Percentiles rank a stretch among this genome's conserved stretches.
Conservation (phyloP, 2,113 vertebrate genomes). For the Raja brachyura region DNA sequence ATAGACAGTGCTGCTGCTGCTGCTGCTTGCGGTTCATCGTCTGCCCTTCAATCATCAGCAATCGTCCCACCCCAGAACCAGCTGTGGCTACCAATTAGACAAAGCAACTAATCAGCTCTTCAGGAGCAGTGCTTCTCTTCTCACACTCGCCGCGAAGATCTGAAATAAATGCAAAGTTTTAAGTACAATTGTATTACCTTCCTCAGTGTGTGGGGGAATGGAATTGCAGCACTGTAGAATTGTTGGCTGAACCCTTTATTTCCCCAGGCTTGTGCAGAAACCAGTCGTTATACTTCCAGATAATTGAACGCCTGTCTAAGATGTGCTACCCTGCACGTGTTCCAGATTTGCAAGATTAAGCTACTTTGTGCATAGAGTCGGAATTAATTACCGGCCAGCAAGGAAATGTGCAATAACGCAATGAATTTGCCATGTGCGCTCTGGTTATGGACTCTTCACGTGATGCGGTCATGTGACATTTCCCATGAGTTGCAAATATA, state of each 20-base stretch:
- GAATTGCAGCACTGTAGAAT: background rate
- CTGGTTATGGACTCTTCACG: background rate
- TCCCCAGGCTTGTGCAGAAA: background rate
- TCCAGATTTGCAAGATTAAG: background rate
- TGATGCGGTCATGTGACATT: background rate
- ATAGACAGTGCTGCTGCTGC: background rate
- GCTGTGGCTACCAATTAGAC: background rate
- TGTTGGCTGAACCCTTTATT: background rate
- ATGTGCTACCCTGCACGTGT: too few species aligned
- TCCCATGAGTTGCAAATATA: background rate
- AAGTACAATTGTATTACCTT: background rate
- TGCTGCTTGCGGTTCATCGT: background rate
- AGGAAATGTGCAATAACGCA: background rate
- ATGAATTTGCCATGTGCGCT: background rate
- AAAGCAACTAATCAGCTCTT: background rate
- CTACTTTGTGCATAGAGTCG: background rate
- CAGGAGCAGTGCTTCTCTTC: background rate
- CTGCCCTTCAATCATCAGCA: background rate
- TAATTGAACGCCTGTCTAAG: background rate
- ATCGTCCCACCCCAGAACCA: background rate
- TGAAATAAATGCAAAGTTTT: background rate
- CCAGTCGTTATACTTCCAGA: background rate
- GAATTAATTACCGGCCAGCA: background rate
- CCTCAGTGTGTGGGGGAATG: background rate
- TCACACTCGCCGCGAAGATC: rapidly evolving